Base-by-base conservation (phyloP, 2,888 invertebrate genomes). In the Frankliniella fusca region DNA sequence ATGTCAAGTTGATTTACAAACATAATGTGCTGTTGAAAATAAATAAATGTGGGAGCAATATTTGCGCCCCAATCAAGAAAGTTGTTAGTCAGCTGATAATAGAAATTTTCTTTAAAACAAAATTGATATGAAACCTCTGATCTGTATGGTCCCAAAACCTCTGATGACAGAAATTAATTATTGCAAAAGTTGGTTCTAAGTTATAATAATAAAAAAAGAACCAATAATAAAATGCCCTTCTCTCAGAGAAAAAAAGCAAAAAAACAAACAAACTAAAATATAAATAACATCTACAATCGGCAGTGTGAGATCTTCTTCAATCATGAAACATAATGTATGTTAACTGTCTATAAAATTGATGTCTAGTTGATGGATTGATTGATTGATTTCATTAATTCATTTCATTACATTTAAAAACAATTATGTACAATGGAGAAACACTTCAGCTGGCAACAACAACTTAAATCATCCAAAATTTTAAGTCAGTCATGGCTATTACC, bases 221-320 rank as follows among this genome's bases (percentile, higher is more conserved):
- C 23, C 70, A n/a, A 70, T 23, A 11, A 70, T 70, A 70, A n/a
- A 70, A 23, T 0, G 23, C n/a, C 20, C 70, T 61, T n/a, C 15
- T 7, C 0, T 70, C 70, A 23, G 70, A 70, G 23, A 23, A 23
- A 38, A 38, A 23, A 70, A 23, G n/a, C n/a, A n/a, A n/a, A n/a
- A n/a, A n/a, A n/a, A n/a, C n/a, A n/a, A n/a, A n/a, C n/a, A 8
- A 23, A 23, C 11, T 70, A 70, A 20, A 70, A 70, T 23, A 70
- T 70, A 70, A 70, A 70, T 70, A 70, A 65, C 11, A 11, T 70
- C 70, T 70, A 70, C 70, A 70, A 23, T 70, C 23, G 70, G 70
- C 70, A 70, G 70, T 70, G 70, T 70, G 70, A 70, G 70, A 70
- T 70, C 70, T 70, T 70, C 70, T n/a, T n/a, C 70, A 70, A 70